Evolutionary conservation across 1,140 invertebrate genomes (phyloP), one percentile per base, ranked within the genome.

Genomic region (Caenorhabditis brenneri): DNA sequence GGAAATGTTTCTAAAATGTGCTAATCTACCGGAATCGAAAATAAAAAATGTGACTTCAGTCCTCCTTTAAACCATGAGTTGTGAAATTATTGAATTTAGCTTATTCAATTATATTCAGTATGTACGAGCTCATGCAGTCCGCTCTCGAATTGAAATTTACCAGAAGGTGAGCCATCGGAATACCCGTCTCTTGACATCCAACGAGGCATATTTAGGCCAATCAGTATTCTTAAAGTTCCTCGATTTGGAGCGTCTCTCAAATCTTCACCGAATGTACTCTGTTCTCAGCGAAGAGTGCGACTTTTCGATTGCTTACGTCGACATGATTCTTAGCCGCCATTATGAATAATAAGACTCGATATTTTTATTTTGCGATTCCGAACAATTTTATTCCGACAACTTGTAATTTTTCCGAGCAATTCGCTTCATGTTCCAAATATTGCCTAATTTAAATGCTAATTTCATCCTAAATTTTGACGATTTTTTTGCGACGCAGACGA

Each of bases 131-230:
- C 2, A 74, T 74, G 65, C 19, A 74, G 24, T 12, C 10, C 10
- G 65, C 65, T 9, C 9, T 74, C 33, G 65, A 46, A 10, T 74
- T n/a, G 65, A 74, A 74, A 36, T 74, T 24, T 74, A 74, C 12
- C 65, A 74, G 27, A 36, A 74, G 65, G 65, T 74, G 12, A 65
- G 46, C 5, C 2, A 27, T 42, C n/a, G 1, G 7, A 74, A 27
- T 22, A 29, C 1, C 2, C 10, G 10, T 46, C n/a, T 58, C 53
- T 29, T 42, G 46, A 46, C 65, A 19, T 74, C 65, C 1, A 74
- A 74, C 10, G 36, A 9, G 0, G 7, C 42, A 0, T 74, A 74
- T 24, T 24, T 74, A n/a, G 65, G 36, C 6, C 12, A 46, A 24
- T 33, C 65, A 36, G 65, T 74, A 5, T 74, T 74, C n/a, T 1